These are phyloP conservation scores for Creontiades dilutus DNA, from an alignment of 2,888 invertebrate species.

Conservation along the genomic window DNA sequence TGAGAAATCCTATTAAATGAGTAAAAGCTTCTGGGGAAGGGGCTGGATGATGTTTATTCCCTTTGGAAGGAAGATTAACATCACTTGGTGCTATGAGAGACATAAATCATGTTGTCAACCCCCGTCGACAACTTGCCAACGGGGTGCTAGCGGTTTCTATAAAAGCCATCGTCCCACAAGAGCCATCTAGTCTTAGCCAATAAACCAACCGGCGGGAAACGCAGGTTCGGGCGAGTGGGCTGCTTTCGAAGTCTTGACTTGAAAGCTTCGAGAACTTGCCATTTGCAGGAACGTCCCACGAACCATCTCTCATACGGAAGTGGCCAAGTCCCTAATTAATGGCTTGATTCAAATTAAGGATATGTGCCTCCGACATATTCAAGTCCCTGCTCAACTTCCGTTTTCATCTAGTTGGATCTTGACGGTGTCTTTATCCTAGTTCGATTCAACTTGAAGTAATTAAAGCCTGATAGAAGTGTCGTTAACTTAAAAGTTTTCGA, in stretches of 20 bases:
- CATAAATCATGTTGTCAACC: constrained; percentile 43
- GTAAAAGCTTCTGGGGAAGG: background rate
- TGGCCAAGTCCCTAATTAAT: constrained; percentile 19
- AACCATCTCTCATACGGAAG: background rate
- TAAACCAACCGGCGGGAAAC: background rate
- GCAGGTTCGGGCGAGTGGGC: background rate
- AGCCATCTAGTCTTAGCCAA: constrained; percentile 11
- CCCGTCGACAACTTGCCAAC: background rate
- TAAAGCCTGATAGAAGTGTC: too few relatives aligned
- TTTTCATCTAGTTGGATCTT: background rate
- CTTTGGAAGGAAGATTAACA: background rate
- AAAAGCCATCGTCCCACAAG: background rate
- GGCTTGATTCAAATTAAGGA: background rate
- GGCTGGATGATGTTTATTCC: background rate
- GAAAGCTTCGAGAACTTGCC: constrained; percentile 45
- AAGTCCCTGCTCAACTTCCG: background rate
- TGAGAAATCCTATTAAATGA: too few relatives aligned
- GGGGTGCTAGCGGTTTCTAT: background rate
- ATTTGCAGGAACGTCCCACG: constrained; percentile 30
- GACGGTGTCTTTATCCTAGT: background rate
- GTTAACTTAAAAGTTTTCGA: too few relatives aligned
- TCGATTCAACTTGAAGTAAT: too few relatives aligned
- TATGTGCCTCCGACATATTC: background rate
- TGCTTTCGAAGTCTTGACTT: constrained; percentile 16
- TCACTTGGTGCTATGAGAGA: constrained; percentile 3